Percentiles rank a stretch among this genome's conserved stretches.
phyloP scores from a whole-genome alignment of 2,113 vertebrate genomes.

The Micronisus gabar region DNA sequence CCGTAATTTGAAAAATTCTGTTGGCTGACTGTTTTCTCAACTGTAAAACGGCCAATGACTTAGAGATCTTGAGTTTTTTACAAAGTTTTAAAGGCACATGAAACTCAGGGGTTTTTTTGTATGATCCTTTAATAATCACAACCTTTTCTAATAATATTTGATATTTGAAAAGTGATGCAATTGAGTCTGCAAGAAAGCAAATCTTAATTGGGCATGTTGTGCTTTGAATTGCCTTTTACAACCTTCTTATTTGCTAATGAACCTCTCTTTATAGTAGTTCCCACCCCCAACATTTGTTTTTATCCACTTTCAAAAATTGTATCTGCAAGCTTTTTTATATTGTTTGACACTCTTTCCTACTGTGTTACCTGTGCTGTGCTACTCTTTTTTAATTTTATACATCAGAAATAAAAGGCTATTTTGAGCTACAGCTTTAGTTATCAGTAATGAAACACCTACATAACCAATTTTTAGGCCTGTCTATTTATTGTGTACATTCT shows the following conservation, averaged over 20 bases:
- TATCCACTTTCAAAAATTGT: background rate
- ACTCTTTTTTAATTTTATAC: background rate
- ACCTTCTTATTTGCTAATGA: background rate
- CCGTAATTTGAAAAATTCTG: background rate
- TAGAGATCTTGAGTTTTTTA: background rate
- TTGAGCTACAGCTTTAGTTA: background rate
- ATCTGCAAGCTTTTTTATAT: background rate
- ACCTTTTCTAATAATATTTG: background rate
- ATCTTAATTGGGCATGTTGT: background rate
- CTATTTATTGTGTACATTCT: background rate
- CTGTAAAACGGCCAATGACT: background rate
- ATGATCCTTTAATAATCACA: background rate
- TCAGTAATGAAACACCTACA: background rate
- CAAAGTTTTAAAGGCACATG: background rate
- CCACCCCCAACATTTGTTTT: background rate
- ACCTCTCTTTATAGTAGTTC: background rate
- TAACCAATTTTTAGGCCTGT: background rate
- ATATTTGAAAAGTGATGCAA: background rate
- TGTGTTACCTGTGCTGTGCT: background rate
- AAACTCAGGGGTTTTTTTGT: rapidly evolving
- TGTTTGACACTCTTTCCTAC: background rate
- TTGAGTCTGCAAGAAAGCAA: background rate
- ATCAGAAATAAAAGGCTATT: background rate
- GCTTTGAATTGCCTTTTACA: background rate
- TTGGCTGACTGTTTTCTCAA: background rate